These are phyloP conservation scores for Strix uralensis DNA, from an alignment of 2,113 vertebrate genomes.

Conservation along the genomic window DNA sequence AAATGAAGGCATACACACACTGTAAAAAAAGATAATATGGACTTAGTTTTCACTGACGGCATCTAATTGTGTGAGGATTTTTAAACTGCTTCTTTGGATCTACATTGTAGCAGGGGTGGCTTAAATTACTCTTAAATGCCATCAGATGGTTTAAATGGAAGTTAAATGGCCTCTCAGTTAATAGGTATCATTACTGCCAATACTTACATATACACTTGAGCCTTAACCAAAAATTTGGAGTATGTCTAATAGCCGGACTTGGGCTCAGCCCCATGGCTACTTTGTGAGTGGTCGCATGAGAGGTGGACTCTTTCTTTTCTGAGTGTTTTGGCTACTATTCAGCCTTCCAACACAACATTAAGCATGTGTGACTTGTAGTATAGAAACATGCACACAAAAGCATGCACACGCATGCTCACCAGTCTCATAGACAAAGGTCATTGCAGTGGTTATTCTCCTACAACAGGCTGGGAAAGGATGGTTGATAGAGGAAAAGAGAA, in stretches of 20 bases:
- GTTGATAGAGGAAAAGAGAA: not conserved
- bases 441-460: not conserved
- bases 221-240: not conserved
- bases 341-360: not conserved
- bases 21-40: not conserved
- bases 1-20: not conserved
- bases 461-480: not conserved
- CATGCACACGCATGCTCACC: not conserved
- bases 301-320: not conserved
- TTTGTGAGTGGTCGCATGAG: not conserved
- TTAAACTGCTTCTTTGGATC: not conserved
- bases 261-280: not conserved
- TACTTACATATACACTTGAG: not conserved
- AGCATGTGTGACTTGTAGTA: not conserved
- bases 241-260: not conserved
- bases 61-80: not conserved
- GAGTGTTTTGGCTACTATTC: not conserved
- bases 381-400: not conserved
- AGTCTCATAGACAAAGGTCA: not conserved
- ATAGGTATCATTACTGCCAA: not conserved
- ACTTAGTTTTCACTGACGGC: not conserved
- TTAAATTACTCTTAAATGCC: not conserved
- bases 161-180: not conserved
- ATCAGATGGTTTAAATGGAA: not conserved
- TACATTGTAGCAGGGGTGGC: not conserved